Conservation (phyloP, 2,888 invertebrate species). For the Microctonus brassicae region DNA sequence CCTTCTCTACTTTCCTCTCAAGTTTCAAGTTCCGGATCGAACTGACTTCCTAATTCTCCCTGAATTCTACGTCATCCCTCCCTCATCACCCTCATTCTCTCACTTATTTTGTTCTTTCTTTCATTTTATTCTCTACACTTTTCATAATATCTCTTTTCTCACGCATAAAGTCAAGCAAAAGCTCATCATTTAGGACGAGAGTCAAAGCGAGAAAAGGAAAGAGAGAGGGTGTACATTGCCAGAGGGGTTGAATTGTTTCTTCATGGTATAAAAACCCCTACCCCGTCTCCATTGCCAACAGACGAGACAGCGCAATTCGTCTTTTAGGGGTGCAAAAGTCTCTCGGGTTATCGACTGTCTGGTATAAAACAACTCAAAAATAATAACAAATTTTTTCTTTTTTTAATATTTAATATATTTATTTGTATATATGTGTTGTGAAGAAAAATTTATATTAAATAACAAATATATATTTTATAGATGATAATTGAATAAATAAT, state of each 20-base stretch:
- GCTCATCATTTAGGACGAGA: constrained; percentile 21
- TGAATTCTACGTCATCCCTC: constrained; percentile 16
- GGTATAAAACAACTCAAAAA: constrained; percentile 37
- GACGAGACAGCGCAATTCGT: constrained; percentile 40
- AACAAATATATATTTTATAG: neutral
- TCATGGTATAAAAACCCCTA: constrained; percentile 17
- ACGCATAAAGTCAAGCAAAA: constrained; percentile 3
- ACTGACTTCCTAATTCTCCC: constrained; percentile 22
- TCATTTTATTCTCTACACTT: constrained; percentile 27
- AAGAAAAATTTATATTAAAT: neutral
- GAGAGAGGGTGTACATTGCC: neutral
- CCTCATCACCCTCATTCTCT: constrained; percentile 18
- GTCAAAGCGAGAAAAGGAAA: neutral
- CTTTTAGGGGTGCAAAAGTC: constrained; percentile 25
- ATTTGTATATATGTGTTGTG: neutral
- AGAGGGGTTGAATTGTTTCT: constrained; percentile 38
- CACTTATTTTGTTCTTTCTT: constrained; percentile 24
- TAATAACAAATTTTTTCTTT: constrained; percentile 22
- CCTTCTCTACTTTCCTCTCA: constrained; percentile 14
- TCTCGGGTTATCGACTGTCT: constrained; percentile 46
- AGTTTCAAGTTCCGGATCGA: constrained; percentile 9
- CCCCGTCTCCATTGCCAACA: constrained; percentile 24
- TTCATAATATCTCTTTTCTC: constrained; percentile 28
- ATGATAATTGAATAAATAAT: too few relatives aligned
- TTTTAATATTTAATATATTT: neutral